Evolutionary conservation across 2,888 invertebrate species (phyloP), one percentile per base, ranked within the genome.

Genomic region (Folsomia manolachei): DNA sequence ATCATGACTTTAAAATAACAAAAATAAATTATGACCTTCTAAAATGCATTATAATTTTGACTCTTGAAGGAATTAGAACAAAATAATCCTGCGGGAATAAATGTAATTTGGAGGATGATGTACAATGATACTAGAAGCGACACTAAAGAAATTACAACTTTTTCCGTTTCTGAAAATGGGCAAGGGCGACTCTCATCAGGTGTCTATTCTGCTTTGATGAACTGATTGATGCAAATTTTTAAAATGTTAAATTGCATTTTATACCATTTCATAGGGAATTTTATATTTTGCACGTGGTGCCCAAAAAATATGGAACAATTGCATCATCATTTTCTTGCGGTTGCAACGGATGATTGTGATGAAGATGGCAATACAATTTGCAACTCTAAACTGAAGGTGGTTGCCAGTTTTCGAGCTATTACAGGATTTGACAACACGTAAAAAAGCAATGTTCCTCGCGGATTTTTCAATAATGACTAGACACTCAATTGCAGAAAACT

Each of bases 301-400:
- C 65, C 65, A 23, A 21, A 18, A 66, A 14, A 23, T 11, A 66
- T n/a, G 23, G 51, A 18, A 66, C 18, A 19, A 23, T 18, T 27
- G 9, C 39, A 52, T 66, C 2, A 51, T 21, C 23, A 39, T 66
- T 66, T 24, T 51, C 18, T 66, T 23, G 51, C 51, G 1, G 19
- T 66, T 18, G 65, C 65, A 14, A 66, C n/a, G 19, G 65, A 66
- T 39, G 51, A 66, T 23, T 66, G 65, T n/a, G 65, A 66, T 52
- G 21, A 21, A 1, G 65, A 66, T 52, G 24, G 52, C 18, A 24
- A 66, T 52, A n/a, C 19, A n/a, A 66, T 51, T 2, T 66, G 65
- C 21, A 19, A 27, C 9, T 52, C 65, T 2, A 39, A 66, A 18
- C 24, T 66, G 27, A 25, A 24, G 18, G 24, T 62, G 14, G 25